These are phyloP conservation scores for Narcine bancroftii DNA, from an alignment of 2,113 vertebrate genomes.

Conservation along the genomic window DNA sequence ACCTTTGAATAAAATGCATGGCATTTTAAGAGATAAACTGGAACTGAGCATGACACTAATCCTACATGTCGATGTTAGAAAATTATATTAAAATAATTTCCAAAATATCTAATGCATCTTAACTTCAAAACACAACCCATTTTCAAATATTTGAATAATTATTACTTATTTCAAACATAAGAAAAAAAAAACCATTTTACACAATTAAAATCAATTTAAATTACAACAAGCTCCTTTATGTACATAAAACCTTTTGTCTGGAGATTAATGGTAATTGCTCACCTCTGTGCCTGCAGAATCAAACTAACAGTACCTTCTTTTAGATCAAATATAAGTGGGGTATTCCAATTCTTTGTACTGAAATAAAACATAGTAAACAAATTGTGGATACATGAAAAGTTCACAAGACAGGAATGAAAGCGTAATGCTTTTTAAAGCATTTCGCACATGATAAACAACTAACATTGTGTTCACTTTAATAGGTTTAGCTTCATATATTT, in stretches of 20 bases:
- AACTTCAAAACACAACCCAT: neutral
- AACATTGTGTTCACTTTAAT: neutral
- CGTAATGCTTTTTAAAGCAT: neutral
- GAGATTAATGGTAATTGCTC: constrained; percentile 41
- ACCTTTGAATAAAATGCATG: neutral
- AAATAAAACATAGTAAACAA: constrained; percentile 34
- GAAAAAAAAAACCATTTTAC: neutral
- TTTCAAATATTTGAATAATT: neutral
- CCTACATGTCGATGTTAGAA: neutral
- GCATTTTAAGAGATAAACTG: neutral
- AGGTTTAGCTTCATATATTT: neutral
- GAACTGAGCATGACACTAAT: no score
- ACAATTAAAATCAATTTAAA: neutral
- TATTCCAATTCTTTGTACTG: constrained; percentile 95
- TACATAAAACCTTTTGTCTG: neutral
- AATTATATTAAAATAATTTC: neutral
- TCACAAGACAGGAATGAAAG: neutral
- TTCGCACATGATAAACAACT: neutral
- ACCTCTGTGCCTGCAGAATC: constrained; percentile 91
- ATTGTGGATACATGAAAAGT: neutral
- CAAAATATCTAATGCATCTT: neutral
- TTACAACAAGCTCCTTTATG: neutral
- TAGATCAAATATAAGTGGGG: constrained; percentile 90
- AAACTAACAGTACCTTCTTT: constrained; percentile 92
- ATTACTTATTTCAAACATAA: neutral